Conservation (phyloP, 2,888 invertebrate genomes). For the Sisyra terminalis region DNA sequence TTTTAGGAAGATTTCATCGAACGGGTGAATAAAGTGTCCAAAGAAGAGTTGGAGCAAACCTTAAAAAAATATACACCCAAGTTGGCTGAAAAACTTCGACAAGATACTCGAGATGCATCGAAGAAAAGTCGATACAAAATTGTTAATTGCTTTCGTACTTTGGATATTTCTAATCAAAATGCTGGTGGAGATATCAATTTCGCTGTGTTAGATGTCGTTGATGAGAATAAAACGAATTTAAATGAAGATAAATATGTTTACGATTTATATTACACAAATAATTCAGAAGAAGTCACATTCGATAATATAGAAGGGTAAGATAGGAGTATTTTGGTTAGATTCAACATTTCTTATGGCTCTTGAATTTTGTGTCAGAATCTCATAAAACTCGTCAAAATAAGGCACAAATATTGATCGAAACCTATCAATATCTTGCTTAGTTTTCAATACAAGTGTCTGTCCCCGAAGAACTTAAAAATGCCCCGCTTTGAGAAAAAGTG, state of each 20-base stretch:
- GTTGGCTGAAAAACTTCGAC: constrained; percentile 27
- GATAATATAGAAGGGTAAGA: constrained; percentile 25
- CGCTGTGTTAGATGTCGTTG: constrained; percentile 37
- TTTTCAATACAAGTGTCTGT: too few relatives aligned
- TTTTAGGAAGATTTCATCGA: constrained; percentile 26
- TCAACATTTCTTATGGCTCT: too few relatives aligned
- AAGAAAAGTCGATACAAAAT: constrained; percentile 39
- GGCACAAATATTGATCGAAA: too few relatives aligned
- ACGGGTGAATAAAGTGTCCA: constrained; percentile 29
- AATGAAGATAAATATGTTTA: constrained; percentile 34
- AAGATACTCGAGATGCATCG: constrained; percentile 27
- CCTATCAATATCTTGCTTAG: too few relatives aligned
- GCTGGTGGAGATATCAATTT: constrained; percentile 19
- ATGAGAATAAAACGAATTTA: constrained; percentile 12
- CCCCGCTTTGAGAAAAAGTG: too few relatives aligned
- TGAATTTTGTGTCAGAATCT: too few relatives aligned
- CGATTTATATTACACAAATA: constrained; percentile 42
- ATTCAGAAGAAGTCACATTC: constrained; percentile 28
- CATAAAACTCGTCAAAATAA: too few relatives aligned
- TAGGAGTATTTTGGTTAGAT: neutral
- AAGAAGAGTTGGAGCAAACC: constrained; percentile 29
- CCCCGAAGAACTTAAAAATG: too few relatives aligned
- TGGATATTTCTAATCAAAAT: constrained; percentile 16
- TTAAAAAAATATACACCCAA: constrained; percentile 30
- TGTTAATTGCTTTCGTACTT: constrained; percentile 36